Percentiles rank a stretch among this genome's conserved stretches.
Conservation (phyloP, 2,888 invertebrate species). For the Disparrhopalites patrizii region DNA sequence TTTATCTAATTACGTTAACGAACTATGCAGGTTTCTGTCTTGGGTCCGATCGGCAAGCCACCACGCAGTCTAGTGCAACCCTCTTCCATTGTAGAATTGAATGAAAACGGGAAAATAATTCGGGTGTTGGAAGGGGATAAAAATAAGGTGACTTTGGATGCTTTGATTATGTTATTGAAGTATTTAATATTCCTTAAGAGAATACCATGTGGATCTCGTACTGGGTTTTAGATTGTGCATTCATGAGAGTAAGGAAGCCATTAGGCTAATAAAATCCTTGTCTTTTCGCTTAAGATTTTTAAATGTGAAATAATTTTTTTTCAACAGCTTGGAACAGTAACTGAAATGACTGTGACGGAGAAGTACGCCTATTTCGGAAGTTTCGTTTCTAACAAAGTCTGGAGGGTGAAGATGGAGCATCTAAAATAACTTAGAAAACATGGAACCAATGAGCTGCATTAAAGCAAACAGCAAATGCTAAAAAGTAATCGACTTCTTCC, state of each 20-base stretch:
- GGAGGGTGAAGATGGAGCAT: not conserved
- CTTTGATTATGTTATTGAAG: not conserved
- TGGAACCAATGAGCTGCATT: too few relatives aligned
- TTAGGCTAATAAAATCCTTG: too few relatives aligned
- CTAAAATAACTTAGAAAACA: too few relatives aligned
- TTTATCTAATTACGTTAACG: not conserved
- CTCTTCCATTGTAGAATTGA: not conserved
- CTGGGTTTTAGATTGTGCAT: too few relatives aligned
- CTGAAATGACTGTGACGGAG: not conserved
- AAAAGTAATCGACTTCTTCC: too few relatives aligned
- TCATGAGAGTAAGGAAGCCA: too few relatives aligned
- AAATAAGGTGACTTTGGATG: not conserved
- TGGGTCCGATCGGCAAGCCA: not conserved
- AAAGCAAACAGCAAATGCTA: too few relatives aligned
- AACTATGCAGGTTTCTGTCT: not conserved
- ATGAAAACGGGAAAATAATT: not conserved
- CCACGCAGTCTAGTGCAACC: not conserved
- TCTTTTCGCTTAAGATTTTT: not conserved
- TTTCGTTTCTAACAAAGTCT: not conserved
- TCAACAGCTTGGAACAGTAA: not conserved
- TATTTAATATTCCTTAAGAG: not conserved
- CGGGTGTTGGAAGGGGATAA: not conserved
- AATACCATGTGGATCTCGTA: not conserved
- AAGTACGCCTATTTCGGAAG: not conserved
- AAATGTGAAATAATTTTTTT: not conserved